A percentile compares a stretch with the other conserved stretches of the same genome.
phyloP scores from a whole-genome alignment of 2,113 vertebrate species.

The Apodemus speciosus region DNA sequence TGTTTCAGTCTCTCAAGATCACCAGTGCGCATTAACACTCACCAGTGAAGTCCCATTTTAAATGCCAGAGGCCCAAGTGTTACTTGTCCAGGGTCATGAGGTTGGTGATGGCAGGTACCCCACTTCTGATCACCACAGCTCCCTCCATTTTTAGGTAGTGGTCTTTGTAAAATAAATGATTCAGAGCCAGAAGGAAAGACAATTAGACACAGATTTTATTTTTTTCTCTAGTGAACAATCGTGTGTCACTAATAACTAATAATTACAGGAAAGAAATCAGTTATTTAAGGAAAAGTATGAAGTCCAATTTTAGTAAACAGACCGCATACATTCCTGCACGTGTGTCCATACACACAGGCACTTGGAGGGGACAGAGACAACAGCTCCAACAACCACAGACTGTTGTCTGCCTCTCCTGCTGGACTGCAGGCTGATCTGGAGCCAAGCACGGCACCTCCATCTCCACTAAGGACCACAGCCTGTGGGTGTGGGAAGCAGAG shows the following conservation, averaged over 20 bases:
- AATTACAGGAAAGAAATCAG: constrained; percentile 16
- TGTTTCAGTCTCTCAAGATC: not conserved
- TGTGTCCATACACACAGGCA: fast-evolving
- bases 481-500: not conserved
- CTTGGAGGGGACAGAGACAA: not conserved
- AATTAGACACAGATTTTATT: constrained; percentile 12
- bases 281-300: constrained; percentile 41
- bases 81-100: not conserved
- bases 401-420: not conserved
- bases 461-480: not conserved
- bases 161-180: constrained; percentile 9
- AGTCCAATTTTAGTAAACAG: constrained; percentile 38
- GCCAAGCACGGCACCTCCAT: not conserved
- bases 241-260: not conserved
- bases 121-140: not conserved
- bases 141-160: not conserved
- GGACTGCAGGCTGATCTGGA: not conserved
- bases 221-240: not conserved
- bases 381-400: not conserved
- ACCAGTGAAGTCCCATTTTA: not conserved
- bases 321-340: not conserved
- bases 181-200: constrained; percentile 35
- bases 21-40: not conserved
- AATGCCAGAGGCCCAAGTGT: constrained; percentile 1
- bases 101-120: not conserved